Conservation (phyloP, 2,113 vertebrate genomes). For the Urocitellus parryii region DNA sequence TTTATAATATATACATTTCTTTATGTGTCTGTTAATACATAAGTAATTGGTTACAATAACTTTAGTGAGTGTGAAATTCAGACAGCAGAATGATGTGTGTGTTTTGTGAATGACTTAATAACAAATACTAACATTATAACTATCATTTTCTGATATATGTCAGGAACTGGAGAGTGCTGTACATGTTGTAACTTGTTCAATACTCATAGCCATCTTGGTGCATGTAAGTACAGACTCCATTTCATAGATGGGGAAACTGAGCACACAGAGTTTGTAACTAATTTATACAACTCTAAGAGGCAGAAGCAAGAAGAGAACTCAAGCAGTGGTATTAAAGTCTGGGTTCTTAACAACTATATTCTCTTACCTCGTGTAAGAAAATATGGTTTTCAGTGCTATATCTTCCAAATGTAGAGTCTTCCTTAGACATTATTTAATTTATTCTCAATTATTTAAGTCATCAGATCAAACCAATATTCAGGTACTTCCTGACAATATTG, state of each 20-base stretch:
- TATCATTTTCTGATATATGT: background rate
- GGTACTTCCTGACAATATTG: slow-evolving; percentile 29
- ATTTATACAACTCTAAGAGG: background rate
- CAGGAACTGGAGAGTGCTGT: background rate
- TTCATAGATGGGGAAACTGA: slow-evolving; percentile 6
- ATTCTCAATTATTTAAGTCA: background rate
- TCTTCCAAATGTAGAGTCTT: background rate
- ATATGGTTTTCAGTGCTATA: background rate
- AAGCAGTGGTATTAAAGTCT: background rate
- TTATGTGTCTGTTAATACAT: background rate
- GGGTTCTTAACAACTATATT: background rate
- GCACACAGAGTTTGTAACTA: background rate
- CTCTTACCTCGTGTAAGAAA: background rate
- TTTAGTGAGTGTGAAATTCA: background rate
- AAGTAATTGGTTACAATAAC: background rate
- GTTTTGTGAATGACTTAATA: background rate
- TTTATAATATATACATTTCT: background rate
- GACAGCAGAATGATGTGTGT: background rate
- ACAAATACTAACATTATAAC: background rate
- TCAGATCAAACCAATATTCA: background rate
- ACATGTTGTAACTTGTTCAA: background rate
- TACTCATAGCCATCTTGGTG: background rate
- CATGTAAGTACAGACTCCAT: background rate
- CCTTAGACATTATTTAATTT: background rate
- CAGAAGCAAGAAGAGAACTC: background rate